Evolutionary conservation across 2,113 vertebrate genomes (phyloP).

Genomic region (Paradisaea rubra): DNA sequence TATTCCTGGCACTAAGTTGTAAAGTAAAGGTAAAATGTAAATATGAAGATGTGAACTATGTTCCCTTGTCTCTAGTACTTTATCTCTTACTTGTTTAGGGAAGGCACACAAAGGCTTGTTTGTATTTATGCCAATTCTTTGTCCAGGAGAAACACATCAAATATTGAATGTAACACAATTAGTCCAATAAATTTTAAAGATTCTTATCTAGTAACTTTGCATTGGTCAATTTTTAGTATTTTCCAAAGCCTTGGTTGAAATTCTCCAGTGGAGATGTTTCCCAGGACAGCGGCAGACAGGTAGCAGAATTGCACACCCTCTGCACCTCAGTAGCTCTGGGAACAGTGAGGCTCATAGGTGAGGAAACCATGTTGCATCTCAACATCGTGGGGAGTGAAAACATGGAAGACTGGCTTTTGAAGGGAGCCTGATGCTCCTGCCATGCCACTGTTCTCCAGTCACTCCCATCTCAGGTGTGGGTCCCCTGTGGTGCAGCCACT

Average conservation of each 20-base stretch:
- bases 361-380: background rate
- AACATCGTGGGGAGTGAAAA: accelerated
- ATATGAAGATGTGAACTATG: conserved; percentile 80
- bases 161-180: conserved; percentile 93
- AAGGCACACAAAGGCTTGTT: conserved; percentile 78
- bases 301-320: background rate
- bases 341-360: background rate
- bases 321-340: background rate
- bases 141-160: conserved; percentile 81
- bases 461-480: accelerated
- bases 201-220: conserved; percentile 77
- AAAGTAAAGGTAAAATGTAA: conserved; percentile 86
- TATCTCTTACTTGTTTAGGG: conserved; percentile 73
- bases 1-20: conserved; percentile 81
- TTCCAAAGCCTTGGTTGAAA: background rate
- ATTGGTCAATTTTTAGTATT: background rate
- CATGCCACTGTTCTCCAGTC: accelerated
- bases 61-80: conserved; percentile 75
- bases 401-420: background rate
- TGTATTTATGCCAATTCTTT: conserved; percentile 86
- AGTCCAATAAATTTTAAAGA: conserved; percentile 94
- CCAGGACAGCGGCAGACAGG: background rate
- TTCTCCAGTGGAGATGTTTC: background rate
- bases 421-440: background rate
- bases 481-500: background rate